Evolutionary conservation across 1,140 invertebrate species (phyloP), one percentile per base, ranked within the genome.

Genomic region (Micrasema minimum): DNA sequence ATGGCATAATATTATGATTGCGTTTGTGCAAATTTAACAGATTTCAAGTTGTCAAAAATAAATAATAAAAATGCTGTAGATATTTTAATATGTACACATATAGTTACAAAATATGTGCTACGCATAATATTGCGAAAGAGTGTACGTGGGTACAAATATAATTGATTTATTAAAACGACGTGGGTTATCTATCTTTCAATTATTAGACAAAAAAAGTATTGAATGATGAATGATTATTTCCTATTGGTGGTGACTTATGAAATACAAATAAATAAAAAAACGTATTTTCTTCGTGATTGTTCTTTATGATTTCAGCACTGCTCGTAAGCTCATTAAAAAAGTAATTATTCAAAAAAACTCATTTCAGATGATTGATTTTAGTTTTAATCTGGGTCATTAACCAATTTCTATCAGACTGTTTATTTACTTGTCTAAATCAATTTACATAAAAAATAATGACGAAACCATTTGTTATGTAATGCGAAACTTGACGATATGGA

Each of bases 301-400:
- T 12, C 26, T 38, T 12, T 18, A 2, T 31, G 46, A 55, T 43
- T 31, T 31, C 26, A 31, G 26, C 26, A 31, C 26, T 23, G 45
- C 22, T 38, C 43, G 59, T 37, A 1, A 50, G 46, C 26, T 71
- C 9, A 71, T 51, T 31, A 53, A 62, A 71, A 71, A 71, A 57
- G 48, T 18, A 57, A 71, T 66, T 71, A 66, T 66, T 71, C 65
- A 66, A 50, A 10, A 50, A 14, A 66, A 53, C 51, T 66, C 61
- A 71, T 62, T 53, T 48, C 57, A 51, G 38, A 23, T 43, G 59
- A 62, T 62, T 62, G 41, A 38, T 62, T 62, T 62, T 46, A 62
- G 45, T 23, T 22, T 18, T 46, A 26, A 43, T 11, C 41, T 26
- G 41, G 59, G 18, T 12, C 26, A 31, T 62, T 62, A 16, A 62